Conservation (phyloP, 2,888 invertebrate genomes). For the Leptothorax acervorum region DNA sequence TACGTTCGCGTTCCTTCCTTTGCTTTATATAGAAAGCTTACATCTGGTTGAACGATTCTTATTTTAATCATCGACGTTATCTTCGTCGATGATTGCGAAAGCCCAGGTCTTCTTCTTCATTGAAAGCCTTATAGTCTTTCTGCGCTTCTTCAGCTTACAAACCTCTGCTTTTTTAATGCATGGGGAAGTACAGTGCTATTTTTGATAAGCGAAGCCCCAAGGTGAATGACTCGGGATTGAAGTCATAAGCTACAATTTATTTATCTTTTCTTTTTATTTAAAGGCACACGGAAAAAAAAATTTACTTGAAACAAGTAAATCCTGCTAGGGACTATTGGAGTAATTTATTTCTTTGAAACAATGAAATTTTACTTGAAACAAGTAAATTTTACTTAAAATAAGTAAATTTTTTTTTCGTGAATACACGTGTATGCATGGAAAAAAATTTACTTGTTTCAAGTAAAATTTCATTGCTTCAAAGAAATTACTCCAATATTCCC, state of each 20-base stretch:
- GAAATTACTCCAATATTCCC: no score
- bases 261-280: not conserved
- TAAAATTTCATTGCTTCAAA: no score
- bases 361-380: no score
- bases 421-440: no score
- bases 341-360: no score
- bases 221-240: not conserved
- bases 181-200: not conserved
- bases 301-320: no score
- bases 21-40: not conserved
- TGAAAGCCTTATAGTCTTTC: not conserved
- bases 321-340: no score
- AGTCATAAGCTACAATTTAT: not conserved
- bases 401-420: no score
- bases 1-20: not conserved
- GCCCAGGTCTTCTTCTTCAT: no score
- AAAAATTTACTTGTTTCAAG: no score
- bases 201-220: not conserved
- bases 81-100: not conserved
- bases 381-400: no score
- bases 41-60: not conserved
- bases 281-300: not conserved
- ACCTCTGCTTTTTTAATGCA: not conserved
- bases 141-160: not conserved
- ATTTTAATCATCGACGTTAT: not conserved